Conservation (phyloP, 2,113 vertebrate species). For the Saguinus midas region DNA sequence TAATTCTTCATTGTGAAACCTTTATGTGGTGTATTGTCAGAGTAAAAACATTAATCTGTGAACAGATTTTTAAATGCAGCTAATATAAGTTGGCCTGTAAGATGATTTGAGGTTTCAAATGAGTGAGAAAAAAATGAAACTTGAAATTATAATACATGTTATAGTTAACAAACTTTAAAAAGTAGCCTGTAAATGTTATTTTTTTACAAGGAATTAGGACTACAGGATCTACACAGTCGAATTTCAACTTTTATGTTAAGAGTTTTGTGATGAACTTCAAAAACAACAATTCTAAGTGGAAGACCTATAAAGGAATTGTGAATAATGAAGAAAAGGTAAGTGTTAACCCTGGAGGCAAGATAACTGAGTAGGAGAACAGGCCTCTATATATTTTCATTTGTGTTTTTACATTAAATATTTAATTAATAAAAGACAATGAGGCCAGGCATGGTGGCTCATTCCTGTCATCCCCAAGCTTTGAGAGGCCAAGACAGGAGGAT, state of each 20-base stretch:
- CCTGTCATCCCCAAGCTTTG: too few relatives aligned
- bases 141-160: background rate
- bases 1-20: background rate
- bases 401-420: background rate
- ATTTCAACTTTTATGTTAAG: slow-evolving; percentile 86
- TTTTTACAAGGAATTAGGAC: slow-evolving; percentile 86
- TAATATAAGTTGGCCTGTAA: background rate
- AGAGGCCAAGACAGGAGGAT: too few relatives aligned
- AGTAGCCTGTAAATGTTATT: slow-evolving; percentile 49
- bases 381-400: background rate
- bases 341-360: background rate
- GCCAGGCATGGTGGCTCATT: too few relatives aligned
- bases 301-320: slow-evolving; percentile 84
- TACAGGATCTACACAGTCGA: slow-evolving; percentile 79
- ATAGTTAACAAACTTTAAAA: background rate
- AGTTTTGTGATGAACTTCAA: slow-evolving; percentile 87
- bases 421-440: background rate
- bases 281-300: slow-evolving; percentile 88
- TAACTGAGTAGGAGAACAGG: background rate
- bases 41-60: background rate
- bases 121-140: background rate
- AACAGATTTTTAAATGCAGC: background rate
- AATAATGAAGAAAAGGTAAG: slow-evolving; percentile 86
- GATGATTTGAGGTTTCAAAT: slow-evolving; percentile 13
- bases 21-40: background rate